Evolutionary conservation across 1,140 invertebrate genomes (phyloP).

Genomic region (Sitophilus oryzae): DNA sequence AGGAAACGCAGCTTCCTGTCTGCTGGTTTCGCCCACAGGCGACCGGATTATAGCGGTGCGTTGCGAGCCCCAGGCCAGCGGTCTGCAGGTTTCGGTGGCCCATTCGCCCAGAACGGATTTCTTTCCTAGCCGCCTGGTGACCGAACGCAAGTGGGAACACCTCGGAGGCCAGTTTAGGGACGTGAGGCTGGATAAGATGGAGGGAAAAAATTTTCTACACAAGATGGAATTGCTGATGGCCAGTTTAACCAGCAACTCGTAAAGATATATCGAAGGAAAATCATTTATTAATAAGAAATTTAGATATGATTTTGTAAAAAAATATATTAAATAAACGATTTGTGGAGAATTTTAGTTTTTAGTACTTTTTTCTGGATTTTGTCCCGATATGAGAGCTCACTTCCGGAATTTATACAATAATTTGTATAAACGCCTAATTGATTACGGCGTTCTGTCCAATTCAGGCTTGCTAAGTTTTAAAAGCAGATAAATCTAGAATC

Average conservation of each 20-base stretch:
- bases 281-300: no score
- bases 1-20: slow-evolving; percentile 81
- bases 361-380: no score
- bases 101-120: slow-evolving; percentile 82
- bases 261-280: no score
- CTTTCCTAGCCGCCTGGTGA: slow-evolving; percentile 77
- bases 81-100: slow-evolving; percentile 67
- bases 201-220: slow-evolving; percentile 94
- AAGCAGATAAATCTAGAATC: no score
- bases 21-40: slow-evolving; percentile 79
- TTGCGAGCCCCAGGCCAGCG: slow-evolving; percentile 68
- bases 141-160: slow-evolving; percentile 87
- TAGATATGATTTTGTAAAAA: no score
- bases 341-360: no score
- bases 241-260: slow-evolving; percentile 63
- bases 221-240: slow-evolving; percentile 97
- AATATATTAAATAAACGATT: no score
- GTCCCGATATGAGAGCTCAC: no score
- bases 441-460: no score
- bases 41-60: slow-evolving; percentile 80
- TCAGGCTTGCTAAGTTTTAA: no score
- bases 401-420: no score
- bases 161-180: slow-evolving; percentile 84
- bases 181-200: slow-evolving; percentile 88
- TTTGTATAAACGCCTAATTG: no score